Conservation (phyloP, 2,113 vertebrate species). For the Oncorhynchus keta region DNA sequence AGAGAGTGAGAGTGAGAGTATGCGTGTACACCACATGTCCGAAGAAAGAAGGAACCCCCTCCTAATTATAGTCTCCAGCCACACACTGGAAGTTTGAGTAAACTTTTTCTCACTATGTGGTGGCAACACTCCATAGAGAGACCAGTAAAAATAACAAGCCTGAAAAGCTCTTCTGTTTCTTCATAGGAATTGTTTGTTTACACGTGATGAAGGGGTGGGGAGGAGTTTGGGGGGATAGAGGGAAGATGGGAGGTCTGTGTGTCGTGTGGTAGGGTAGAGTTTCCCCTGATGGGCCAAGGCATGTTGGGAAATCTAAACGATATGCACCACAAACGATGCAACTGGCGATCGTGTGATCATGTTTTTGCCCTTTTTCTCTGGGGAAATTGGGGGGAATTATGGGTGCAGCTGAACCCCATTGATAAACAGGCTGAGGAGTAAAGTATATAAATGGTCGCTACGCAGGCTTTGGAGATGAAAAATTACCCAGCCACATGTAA, state of each 20-base stretch:
- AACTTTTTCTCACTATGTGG: constrained; percentile 51
- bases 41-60: not conserved
- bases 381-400: constrained; percentile 42
- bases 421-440: constrained; percentile 65
- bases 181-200: constrained; percentile 45
- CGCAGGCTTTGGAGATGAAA: constrained; percentile 60
- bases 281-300: constrained; percentile 42
- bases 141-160: constrained; percentile 24
- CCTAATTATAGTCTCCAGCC: constrained; percentile 57
- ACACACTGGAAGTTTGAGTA: constrained; percentile 46
- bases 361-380: constrained; percentile 45
- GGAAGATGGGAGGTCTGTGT: constrained; percentile 26
- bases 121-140: constrained; percentile 30
- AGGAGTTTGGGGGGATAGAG: constrained; percentile 19
- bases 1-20: no score
- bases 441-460: constrained; percentile 49
- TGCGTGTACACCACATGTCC: constrained; percentile 12
- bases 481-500: constrained; percentile 65
- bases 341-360: constrained; percentile 54
- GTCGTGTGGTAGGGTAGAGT: constrained; percentile 47
- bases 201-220: constrained; percentile 26
- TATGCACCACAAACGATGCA: constrained; percentile 45
- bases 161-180: constrained; percentile 37
- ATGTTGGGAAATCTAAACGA: constrained; percentile 63
- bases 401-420: constrained; percentile 54